These are phyloP conservation scores for Parapsyche elsis DNA, from an alignment of 1,140 invertebrate species.

Conservation along the genomic window DNA sequence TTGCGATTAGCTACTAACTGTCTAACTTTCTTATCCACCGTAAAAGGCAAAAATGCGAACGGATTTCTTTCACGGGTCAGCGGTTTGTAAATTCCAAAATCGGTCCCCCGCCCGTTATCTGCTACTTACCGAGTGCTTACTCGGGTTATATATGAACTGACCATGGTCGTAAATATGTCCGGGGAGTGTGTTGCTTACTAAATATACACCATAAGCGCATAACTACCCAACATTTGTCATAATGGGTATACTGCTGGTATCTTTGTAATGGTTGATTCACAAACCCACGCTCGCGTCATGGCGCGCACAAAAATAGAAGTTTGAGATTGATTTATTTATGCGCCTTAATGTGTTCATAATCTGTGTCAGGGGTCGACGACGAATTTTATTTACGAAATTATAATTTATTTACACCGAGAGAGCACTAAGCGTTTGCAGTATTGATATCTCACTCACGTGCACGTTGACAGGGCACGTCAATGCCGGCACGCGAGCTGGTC, in stretches of 20 bases:
- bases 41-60: no score
- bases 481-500: background rate
- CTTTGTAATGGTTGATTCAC: background rate
- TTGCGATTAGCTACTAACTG: no score
- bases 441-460: conserved; percentile 11
- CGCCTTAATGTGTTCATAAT: conserved; percentile 31
- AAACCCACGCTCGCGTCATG: background rate
- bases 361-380: background rate
- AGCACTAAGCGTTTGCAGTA: background rate
- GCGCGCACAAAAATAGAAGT: background rate
- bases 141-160: background rate
- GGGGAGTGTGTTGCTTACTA: background rate
- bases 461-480: conserved; percentile 5
- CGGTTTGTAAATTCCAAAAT: background rate
- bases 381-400: background rate
- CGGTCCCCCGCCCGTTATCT: background rate
- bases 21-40: no score
- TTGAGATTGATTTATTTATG: conserved; percentile 27
- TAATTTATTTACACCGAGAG: background rate
- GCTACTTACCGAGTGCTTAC: background rate
- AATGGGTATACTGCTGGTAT: background rate
- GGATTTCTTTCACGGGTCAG: background rate
- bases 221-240: background rate
- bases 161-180: conserved; percentile 4
- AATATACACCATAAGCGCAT: background rate